Conservation (phyloP, 1,140 invertebrate species). For the Cydia splendana region DNA sequence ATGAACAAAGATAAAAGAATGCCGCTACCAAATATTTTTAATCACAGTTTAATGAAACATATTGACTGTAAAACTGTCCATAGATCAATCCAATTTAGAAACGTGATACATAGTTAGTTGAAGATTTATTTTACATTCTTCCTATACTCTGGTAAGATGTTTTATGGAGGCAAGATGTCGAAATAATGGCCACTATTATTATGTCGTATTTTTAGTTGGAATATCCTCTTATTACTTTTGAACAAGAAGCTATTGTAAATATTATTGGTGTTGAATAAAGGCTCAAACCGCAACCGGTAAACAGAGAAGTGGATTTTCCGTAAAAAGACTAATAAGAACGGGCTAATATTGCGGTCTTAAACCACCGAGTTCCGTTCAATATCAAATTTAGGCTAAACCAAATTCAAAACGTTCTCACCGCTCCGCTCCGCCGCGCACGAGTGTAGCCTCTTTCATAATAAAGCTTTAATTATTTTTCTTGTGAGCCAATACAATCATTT, state of each 20-base stretch:
- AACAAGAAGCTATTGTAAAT: constrained; percentile 14
- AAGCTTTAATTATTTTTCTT: constrained; percentile 73
- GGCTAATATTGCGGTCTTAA: constrained; percentile 55
- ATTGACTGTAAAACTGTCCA: constrained; percentile 10
- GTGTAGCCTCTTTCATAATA: constrained; percentile 67
- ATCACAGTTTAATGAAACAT: constrained; percentile 18
- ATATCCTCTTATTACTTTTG: neutral
- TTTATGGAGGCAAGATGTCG: neutral
- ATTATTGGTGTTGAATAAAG: constrained; percentile 16
- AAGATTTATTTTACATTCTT: constrained; percentile 19
- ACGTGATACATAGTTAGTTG: constrained; percentile 19
- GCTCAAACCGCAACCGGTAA: constrained; percentile 24
- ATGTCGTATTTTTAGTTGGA: neutral
- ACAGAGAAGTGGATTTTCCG: neutral
- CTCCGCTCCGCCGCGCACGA: constrained; percentile 67
- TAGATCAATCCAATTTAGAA: constrained; percentile 26
- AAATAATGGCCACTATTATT: constrained; percentile 4
- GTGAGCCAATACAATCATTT: constrained; percentile 75
- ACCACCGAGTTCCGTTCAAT: constrained; percentile 64
- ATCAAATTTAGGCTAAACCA: constrained; percentile 73
- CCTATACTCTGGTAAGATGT: neutral
- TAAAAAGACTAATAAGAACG: constrained; percentile 43
- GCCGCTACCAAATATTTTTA: constrained; percentile 20
- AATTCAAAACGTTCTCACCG: constrained; percentile 74
- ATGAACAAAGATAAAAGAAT: constrained; percentile 10